Base-by-base conservation (phyloP, 2,113 vertebrate genomes). In the Rhineura floridana region DNA sequence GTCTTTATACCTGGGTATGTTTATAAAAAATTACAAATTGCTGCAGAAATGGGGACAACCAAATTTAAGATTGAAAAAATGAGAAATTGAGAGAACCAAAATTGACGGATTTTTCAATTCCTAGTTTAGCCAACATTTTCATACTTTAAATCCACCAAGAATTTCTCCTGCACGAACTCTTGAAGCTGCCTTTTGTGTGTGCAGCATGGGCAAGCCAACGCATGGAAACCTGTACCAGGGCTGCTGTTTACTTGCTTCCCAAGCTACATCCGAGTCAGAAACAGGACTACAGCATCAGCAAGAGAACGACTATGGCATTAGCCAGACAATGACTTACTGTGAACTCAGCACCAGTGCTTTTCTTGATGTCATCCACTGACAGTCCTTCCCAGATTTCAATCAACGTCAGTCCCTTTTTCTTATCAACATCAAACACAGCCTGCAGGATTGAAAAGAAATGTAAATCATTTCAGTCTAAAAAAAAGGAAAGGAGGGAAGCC, bases 351-450 rank as follows among this genome's bases (percentile, higher is more conserved):
- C 98, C 98, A 2, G 98, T 99, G 95, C 97, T 98, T 89, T 97
- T 97, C 94, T 97, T 97, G 92, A 99, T 98, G 92, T 99, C 98
- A 42, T 98, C 98, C 63, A 98, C 96, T 6, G 98, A 97, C 88
- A 99, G 95, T 42, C 98, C 98, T 95, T 99, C 98, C 97, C 97
- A 98, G 86, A 99, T 95, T 95, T 99, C 98, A 70, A 98, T 97
- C 91, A 99, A 97, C 21, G 97, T 99, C 93, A 99, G 96, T 23
- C 98, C 98, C 85, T 97, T 98, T 85, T 97, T 97, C 92, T 96
- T 97, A 95, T 99, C 98, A 92, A 99, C 98, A 55, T 99, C 98
- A 97, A 99, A 99, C 84, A 99, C 98, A 12, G 98, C 98, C 98
- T 99, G 93, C 39, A 3, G 80, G 76, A 79, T 87, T 88, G 30